Percentiles rank a stretch among this genome's conserved stretches.
Conservation (phyloP, 2,888 invertebrate species). For the Andrena chrysosceles region DNA sequence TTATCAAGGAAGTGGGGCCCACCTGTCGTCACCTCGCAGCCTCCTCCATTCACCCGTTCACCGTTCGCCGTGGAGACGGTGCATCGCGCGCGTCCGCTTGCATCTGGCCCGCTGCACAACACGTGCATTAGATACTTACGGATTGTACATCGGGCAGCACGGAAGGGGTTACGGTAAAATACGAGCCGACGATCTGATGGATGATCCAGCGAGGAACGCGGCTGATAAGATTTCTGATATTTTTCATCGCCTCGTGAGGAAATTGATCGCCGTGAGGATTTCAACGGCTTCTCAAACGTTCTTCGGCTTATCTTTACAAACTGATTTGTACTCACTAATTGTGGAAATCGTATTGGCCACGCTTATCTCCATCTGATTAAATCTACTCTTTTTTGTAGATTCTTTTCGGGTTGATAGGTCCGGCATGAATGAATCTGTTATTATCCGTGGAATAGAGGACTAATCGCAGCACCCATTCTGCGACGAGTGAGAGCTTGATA, state of each 20-base stretch:
- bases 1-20: constrained; percentile 75
- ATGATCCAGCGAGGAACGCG: constrained; percentile 60
- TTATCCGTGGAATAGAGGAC: too few relatives aligned
- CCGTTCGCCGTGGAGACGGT: constrained; percentile 26
- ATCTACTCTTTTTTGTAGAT: too few relatives aligned
- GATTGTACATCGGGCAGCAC: constrained; percentile 41
- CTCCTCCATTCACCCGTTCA: constrained; percentile 60
- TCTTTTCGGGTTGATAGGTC: too few relatives aligned
- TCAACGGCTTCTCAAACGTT: neutral
- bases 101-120: constrained; percentile 52
- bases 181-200: constrained; percentile 65
- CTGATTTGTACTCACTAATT: neutral
- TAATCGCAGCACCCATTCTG: neutral
- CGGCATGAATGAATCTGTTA: too few relatives aligned
- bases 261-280: constrained; percentile 51
- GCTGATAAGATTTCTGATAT: constrained; percentile 63
- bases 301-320: neutral
- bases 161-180: constrained; percentile 47
- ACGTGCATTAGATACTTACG: constrained; percentile 67
- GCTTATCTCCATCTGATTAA: neutral
- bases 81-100: constrained; percentile 22
- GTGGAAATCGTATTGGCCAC: neutral
- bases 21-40: constrained; percentile 72
- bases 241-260: constrained; percentile 53
- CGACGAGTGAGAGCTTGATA: neutral